These are phyloP conservation scores for Nephrotoma appendiculata DNA, from an alignment of 2,888 invertebrate genomes.

Conservation along the genomic window DNA sequence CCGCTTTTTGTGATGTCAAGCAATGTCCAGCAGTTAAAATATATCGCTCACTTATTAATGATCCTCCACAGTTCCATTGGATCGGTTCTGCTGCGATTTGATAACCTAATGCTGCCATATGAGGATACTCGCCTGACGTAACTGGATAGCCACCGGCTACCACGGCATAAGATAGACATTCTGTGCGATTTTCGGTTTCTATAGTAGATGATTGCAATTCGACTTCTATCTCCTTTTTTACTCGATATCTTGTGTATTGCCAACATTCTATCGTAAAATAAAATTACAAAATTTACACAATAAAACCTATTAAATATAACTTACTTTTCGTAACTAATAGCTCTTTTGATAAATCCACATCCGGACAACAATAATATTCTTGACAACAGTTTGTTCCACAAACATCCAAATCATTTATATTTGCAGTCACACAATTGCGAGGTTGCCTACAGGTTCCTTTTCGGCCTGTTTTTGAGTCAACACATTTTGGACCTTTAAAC, in stretches of 20 bases:
- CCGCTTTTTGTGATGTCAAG: conserved; percentile 13
- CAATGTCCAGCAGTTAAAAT: conserved; percentile 49
- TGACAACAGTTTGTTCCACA: background rate
- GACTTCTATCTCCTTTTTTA: background rate
- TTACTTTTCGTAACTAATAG: background rate
- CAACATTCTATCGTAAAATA: background rate
- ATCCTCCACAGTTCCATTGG: conserved; percentile 40
- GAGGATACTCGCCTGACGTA: conserved; percentile 22
- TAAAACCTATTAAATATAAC: background rate
- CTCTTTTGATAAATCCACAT: background rate
- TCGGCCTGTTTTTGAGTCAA: background rate
- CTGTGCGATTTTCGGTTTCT: background rate
- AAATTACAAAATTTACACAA: background rate
- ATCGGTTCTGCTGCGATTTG: conserved; percentile 11
- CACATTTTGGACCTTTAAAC: background rate
- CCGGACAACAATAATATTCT: background rate
- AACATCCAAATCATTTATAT: background rate
- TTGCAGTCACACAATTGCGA: background rate
- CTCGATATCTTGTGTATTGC: background rate
- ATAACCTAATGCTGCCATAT: conserved; percentile 17
- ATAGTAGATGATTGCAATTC: background rate
- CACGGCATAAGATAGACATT: background rate
- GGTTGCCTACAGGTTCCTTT: background rate
- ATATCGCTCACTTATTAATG: conserved; percentile 38
- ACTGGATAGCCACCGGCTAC: conserved; percentile 12